Conservation (phyloP, 2,888 invertebrate species). For the Euspilapteryx auroguttella region DNA sequence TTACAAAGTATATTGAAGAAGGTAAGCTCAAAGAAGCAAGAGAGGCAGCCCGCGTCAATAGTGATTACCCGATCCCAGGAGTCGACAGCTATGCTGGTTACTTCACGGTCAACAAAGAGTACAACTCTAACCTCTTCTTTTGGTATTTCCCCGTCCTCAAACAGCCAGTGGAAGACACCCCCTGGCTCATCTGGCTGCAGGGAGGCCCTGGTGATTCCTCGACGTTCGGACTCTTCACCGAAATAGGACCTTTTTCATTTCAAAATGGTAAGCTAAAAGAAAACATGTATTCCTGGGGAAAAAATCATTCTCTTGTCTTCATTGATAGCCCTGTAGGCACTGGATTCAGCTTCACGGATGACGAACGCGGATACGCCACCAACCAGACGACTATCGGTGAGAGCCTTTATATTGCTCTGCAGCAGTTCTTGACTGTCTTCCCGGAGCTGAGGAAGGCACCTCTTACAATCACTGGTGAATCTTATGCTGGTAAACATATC, state of each 20-base stretch:
- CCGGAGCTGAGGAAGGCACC: constrained; percentile 56
- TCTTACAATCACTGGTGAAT: background rate
- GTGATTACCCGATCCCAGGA: no score
- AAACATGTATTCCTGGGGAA: constrained; percentile 69
- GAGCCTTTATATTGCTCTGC: constrained; percentile 67
- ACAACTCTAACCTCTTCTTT: constrained; percentile 74
- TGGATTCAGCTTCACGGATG: constrained; percentile 76
- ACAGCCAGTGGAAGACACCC: constrained; percentile 33
- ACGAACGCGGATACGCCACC: constrained; percentile 66
- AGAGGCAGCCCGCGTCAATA: no score
- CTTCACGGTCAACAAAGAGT: constrained; percentile 69
- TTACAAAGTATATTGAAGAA: no score
- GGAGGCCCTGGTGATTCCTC: constrained; percentile 77
- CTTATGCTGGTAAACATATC: constrained; percentile 44
- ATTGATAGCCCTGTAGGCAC: constrained; percentile 50
- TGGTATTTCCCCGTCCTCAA: constrained; percentile 74
- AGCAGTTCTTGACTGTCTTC: constrained; percentile 75
- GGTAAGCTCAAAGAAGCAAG: no score
- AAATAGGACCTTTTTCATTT: constrained; percentile 64
- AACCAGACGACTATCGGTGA: constrained; percentile 71
- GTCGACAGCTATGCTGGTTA: constrained; percentile 72
- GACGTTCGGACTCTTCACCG: constrained; percentile 69
- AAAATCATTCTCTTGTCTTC: constrained; percentile 69
- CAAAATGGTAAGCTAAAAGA: constrained; percentile 18
- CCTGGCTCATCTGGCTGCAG: constrained; percentile 72